phyloP scores from a whole-genome alignment of 2,797 vertebrate species.

The Sebastes taczanowskii region DNA sequence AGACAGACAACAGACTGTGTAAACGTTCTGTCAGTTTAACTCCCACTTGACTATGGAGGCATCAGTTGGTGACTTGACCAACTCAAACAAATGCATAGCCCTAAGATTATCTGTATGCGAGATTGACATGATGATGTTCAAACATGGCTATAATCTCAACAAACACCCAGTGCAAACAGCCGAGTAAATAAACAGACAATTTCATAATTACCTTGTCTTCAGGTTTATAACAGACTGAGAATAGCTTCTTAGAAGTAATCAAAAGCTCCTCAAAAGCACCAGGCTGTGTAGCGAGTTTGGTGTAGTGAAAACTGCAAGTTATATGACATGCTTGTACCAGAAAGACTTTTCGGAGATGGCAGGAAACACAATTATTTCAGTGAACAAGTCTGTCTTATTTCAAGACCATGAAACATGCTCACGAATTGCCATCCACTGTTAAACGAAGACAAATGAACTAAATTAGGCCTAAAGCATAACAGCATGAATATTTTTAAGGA shows the following conservation, averaged over 20 bases:
- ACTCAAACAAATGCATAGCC: conserved; percentile 15
- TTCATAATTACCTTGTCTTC: neutral
- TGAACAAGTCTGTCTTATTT: neutral
- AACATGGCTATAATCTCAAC: neutral
- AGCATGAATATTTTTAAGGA: neutral
- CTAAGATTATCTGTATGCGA: conserved; percentile 2
- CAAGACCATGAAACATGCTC: neutral
- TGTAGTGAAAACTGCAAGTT: neutral
- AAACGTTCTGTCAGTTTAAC: neutral
- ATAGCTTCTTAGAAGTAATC: neutral
- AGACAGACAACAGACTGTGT: neutral
- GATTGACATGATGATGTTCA: neutral
- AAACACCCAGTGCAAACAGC: neutral
- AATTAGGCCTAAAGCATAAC: neutral
- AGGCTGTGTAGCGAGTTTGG: neutral
- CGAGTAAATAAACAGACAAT: neutral
- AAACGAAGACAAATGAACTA: neutral
- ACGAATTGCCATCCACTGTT: neutral
- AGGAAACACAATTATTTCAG: neutral
- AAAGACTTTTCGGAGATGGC: neutral
- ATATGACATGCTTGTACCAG: neutral
- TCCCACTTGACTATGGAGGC: neutral
- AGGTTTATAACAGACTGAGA: neutral
- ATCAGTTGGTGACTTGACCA: conserved; percentile 4
- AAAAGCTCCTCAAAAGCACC: neutral